These are phyloP conservation scores for Parasteatoda lunata DNA, from an alignment of 2,888 invertebrate species.

Conservation along the genomic window DNA sequence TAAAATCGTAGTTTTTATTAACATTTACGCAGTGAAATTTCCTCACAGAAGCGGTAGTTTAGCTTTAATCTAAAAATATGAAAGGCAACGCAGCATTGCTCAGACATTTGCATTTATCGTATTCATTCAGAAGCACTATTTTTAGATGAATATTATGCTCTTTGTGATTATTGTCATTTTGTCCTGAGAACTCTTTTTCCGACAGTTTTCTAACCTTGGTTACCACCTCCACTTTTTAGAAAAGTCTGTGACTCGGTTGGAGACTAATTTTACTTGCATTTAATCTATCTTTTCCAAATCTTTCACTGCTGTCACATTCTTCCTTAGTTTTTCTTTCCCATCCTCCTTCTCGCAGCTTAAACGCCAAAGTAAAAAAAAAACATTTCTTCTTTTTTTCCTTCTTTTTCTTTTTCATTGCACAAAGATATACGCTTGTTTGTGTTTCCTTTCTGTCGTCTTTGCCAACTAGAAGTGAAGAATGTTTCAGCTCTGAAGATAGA, in stretches of 20 bases:
- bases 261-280: constrained; percentile 15
- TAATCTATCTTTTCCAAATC: constrained; percentile 2
- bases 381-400: not conserved
- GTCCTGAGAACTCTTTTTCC: too few species aligned
- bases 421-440: constrained; percentile 30
- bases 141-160: too few species aligned
- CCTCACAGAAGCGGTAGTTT: too few species aligned
- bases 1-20: too few species aligned
- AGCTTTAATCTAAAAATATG: too few species aligned
- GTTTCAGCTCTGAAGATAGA: too few species aligned
- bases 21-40: too few species aligned
- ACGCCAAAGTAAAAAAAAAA: not conserved
- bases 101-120: too few species aligned
- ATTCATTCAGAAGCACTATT: too few species aligned
- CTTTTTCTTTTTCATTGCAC: not conserved
- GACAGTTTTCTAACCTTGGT: not conserved
- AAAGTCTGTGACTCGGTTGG: constrained; percentile 9
- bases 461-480: constrained; percentile 15
- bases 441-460: constrained; percentile 31
- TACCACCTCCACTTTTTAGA: not conserved
- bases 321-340: constrained; percentile 1
- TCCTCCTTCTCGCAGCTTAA: too few species aligned
- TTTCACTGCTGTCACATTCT: not conserved
- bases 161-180: too few species aligned
- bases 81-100: too few species aligned